Percentiles rank a stretch among this genome's conserved stretches.
Conservation (phyloP, 2,113 vertebrate species). For the Oryzias javanicus region DNA sequence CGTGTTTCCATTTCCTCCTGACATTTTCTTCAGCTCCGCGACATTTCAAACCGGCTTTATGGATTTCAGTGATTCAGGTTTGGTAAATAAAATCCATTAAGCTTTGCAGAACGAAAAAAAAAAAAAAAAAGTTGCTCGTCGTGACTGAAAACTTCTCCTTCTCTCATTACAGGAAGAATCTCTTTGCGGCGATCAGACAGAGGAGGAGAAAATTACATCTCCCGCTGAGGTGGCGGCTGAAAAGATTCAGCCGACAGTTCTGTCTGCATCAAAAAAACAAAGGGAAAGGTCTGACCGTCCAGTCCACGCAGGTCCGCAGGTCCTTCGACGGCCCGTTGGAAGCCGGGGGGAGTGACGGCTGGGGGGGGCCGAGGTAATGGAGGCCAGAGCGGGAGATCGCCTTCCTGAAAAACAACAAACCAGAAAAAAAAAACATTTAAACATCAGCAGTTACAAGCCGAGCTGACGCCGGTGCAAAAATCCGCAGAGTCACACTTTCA, state of each 20-base stretch:
- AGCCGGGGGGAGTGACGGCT: constrained; percentile 80
- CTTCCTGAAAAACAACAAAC: constrained; percentile 80
- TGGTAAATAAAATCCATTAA: constrained; percentile 16
- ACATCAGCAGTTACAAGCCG: not conserved
- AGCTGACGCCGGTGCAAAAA: not conserved
- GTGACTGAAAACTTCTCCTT: constrained; percentile 1
- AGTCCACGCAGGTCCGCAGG: constrained; percentile 87
- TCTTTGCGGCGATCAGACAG: constrained; percentile 3
- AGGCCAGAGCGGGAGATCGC: constrained; percentile 97
- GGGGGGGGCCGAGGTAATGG: constrained; percentile 90
- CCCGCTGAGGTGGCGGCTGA: not conserved
- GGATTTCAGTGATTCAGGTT: constrained; percentile 1
- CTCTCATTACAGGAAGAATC: not conserved
- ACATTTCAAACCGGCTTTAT: constrained; percentile 5
- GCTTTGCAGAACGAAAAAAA: not conserved
- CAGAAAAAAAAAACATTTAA: not conserved
- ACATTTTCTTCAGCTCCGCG: constrained; percentile 20
- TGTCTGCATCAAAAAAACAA: no score
- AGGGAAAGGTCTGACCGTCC: constrained; percentile 85
- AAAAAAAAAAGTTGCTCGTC: constrained; percentile 7
- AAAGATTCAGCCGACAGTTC: no score
- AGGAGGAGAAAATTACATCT: constrained; percentile 9
- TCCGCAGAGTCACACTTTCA: not conserved
- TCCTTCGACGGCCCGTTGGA: constrained; percentile 95
- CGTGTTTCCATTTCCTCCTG: constrained; percentile 11